Conservation (phyloP, 2,797 vertebrate genomes). For the Erethizon dorsatum region DNA sequence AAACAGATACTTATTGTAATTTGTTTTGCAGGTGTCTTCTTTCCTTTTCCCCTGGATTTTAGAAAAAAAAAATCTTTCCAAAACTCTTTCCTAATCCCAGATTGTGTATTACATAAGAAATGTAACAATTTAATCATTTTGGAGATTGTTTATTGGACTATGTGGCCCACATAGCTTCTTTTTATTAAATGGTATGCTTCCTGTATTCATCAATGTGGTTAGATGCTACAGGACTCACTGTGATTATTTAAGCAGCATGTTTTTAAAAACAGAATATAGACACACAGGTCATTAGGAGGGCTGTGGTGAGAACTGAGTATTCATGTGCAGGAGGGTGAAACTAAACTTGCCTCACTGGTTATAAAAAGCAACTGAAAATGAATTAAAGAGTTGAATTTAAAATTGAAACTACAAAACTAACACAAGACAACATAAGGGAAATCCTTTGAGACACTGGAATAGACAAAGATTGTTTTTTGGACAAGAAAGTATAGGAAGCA, state of each 20-base stretch:
- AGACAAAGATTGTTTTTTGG: not conserved
- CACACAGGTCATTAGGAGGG: not conserved
- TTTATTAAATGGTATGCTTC: not conserved
- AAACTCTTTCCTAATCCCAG: not conserved
- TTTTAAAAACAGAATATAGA: not conserved
- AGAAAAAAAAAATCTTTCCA: not conserved
- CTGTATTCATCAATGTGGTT: not conserved
- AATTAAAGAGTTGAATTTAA: not conserved
- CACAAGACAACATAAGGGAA: not conserved
- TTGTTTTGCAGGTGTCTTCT: constrained; percentile 15
- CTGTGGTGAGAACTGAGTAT: not conserved
- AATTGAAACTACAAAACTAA: not conserved
- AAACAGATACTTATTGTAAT: not conserved
- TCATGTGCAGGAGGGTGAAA: not conserved
- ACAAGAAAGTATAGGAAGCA: not conserved
- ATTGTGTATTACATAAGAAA: not conserved
- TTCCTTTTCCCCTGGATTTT: not conserved
- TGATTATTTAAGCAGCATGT: constrained; percentile 31
- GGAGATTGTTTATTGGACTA: not conserved
- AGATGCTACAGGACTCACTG: not conserved
- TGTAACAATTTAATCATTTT: not conserved
- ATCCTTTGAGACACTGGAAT: not conserved
- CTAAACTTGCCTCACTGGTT: not conserved
- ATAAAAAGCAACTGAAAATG: not conserved
- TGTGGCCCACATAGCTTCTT: not conserved